Percentiles rank a stretch among this genome's conserved stretches.
phyloP scores from a whole-genome alignment of 2,888 invertebrate species.

The Pseudococcus jackbeardsleyi region DNA sequence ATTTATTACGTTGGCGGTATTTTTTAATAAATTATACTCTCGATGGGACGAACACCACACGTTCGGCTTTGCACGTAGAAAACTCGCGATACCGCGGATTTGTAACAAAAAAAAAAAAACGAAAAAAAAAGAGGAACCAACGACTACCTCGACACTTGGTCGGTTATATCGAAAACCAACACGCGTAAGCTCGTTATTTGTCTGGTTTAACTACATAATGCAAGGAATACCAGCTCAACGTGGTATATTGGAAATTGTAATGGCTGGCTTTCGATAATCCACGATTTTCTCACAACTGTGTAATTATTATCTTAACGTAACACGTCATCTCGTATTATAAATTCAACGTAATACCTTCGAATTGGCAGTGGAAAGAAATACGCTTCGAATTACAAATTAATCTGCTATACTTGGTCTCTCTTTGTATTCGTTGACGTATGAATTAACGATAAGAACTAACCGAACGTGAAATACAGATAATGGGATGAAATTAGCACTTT shows the following conservation, averaged over 20 bases:
- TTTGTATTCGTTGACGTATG: slow-evolving; percentile 35
- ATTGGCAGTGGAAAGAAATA: neutral
- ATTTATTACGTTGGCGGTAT: slow-evolving; percentile 48
- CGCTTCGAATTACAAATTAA: neutral
- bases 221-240: too few relatives aligned
- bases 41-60: neutral
- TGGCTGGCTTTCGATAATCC: too few relatives aligned
- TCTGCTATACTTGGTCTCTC: neutral
- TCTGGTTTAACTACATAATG: neutral
- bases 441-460: slow-evolving; percentile 36
- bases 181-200: neutral
- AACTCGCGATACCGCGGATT: slow-evolving; percentile 5
- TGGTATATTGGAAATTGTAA: too few relatives aligned
- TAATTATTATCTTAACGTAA: too few relatives aligned
- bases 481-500: neutral
- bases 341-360: neutral
- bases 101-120: neutral
- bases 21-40: slow-evolving; percentile 31
- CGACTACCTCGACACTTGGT: neutral
- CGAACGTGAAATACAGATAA: slow-evolving; percentile 18
- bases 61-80: neutral
- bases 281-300: too few relatives aligned
- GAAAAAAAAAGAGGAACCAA: neutral
- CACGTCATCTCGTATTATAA: neutral
- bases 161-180: neutral